Evolutionary conservation across 2,797 vertebrate genomes (phyloP), one percentile per base, ranked within the genome.

Genomic region (Telmatherina bonti): DNA sequence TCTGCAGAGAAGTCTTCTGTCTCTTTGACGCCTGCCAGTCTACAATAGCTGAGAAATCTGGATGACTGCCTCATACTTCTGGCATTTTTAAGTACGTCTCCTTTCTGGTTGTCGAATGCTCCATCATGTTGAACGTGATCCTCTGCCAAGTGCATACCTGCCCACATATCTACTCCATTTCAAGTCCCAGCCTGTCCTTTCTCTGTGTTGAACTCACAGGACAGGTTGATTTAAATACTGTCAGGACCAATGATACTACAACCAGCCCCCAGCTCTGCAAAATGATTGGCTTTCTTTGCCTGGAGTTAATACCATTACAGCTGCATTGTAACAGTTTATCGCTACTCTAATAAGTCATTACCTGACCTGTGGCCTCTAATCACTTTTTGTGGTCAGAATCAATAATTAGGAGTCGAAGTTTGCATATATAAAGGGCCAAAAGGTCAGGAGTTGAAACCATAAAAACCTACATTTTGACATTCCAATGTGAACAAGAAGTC

Each of bases 21-120:
- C 84, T 85, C 82, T 88, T 83, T 79, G 80, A 74, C 0, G 51
- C 63, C 86, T 91, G 89, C 83, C 90, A 89, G 83, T 90, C 87
- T 41, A 41, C 16, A 41, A 41, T 76, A 78, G 64, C 88, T 86
- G 83, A 87, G 67, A 51, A 62, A 70, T 58, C 77, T 83, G 85
- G 85, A 83, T 71, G 83, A 75, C 73, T 78, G 76, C 82, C 84
- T 72, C 81, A 88, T 88, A 85, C 70, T 63, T 85, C 76, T 67
- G 67, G 67, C 67, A 76, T 78, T 78, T 83, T 11, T 85, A 85
- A 82, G 83, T 47, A 66, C 68, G 67, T 80, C 78, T 66, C 71
- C 78, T 84, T 80, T 87, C 83, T 70, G 60, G 78, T 76, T 76
- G 81, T 88, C 84, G 57, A 55, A 67, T 70, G 64, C 74, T 83